These are phyloP conservation scores for Apamea epomidion DNA, from an alignment of 2,888 invertebrate genomes.

Conservation along the genomic window DNA sequence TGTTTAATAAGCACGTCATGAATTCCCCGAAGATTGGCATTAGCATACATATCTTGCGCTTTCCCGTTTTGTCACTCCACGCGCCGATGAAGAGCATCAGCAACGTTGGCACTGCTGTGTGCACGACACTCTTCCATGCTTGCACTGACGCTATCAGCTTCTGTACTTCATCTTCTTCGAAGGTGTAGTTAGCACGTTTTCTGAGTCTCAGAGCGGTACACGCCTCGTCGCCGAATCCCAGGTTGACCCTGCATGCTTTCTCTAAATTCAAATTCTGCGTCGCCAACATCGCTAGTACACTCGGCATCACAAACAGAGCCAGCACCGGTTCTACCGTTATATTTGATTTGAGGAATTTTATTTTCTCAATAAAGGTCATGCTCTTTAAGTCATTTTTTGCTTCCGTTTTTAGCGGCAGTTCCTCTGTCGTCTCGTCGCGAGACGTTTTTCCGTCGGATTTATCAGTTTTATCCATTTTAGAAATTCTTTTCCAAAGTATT, in stretches of 20 bases:
- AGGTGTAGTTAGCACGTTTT: constrained; percentile 92
- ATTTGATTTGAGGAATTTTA: constrained; percentile 88
- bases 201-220: constrained; percentile 93
- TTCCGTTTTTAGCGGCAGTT: constrained; percentile 78
- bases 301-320: constrained; percentile 92
- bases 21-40: constrained; percentile 90
- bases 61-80: constrained; percentile 91
- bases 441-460: constrained; percentile 68
- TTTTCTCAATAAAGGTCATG: constrained; percentile 84
- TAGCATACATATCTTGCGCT: constrained; percentile 91
- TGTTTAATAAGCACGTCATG: constrained; percentile 86
- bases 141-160: constrained; percentile 90
- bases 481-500: constrained; percentile 41
- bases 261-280: constrained; percentile 96
- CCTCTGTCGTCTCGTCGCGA: constrained; percentile 73
- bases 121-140: constrained; percentile 90
- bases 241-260: constrained; percentile 95
- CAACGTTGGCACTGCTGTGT: constrained; percentile 88
- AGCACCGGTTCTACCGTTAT: constrained; percentile 93
- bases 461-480: constrained; percentile 74
- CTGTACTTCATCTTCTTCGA: constrained; percentile 92
- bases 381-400: constrained; percentile 74
- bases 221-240: constrained; percentile 92
- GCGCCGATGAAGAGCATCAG: constrained; percentile 91
- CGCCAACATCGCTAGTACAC: constrained; percentile 92